Evolutionary conservation across 2,113 vertebrate genomes (phyloP).

Genomic region (Columba livia): DNA sequence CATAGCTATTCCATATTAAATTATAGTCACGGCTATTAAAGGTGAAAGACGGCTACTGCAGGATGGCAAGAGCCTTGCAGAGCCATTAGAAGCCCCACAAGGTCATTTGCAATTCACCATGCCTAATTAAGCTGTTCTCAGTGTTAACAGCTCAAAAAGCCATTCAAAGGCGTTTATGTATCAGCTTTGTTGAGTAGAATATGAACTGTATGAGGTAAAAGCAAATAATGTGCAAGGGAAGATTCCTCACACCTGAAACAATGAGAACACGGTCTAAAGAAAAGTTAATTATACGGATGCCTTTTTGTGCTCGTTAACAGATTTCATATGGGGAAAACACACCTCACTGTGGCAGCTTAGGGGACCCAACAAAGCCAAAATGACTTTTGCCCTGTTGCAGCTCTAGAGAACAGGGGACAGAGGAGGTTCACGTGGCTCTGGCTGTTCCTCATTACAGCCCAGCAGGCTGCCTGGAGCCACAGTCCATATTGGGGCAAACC

Average conservation of each 20-base stretch:
- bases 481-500: background rate
- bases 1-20: background rate
- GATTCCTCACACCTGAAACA: background rate
- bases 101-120: background rate
- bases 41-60: background rate
- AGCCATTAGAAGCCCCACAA: background rate
- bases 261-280: background rate
- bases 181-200: background rate
- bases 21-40: background rate
- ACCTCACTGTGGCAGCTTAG: background rate
- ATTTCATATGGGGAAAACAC: background rate
- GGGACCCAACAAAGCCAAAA: background rate
- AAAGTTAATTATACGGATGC: background rate
- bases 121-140: slow-evolving; percentile 9
- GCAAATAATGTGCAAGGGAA: background rate
- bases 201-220: background rate
- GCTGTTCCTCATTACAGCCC: background rate
- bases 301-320: background rate
- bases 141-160: background rate
- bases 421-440: background rate
- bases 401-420: background rate
- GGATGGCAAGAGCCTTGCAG: background rate
- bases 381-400: background rate
- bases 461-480: background rate
- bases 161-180: background rate